Conservation (phyloP, 2,113 vertebrate species). For the Platichthys stellatus region DNA sequence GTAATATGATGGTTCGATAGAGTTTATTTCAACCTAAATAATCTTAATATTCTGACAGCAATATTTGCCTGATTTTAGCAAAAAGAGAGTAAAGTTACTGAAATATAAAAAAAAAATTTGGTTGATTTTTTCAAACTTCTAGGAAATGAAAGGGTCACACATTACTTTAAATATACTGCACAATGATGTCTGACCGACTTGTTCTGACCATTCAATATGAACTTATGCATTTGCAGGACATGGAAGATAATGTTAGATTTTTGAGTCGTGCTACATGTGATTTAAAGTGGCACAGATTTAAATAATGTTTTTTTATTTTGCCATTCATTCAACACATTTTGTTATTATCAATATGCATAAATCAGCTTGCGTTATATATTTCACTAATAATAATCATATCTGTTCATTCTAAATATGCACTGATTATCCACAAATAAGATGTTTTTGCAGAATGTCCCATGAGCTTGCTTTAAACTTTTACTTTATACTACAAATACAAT, state of each 20-base stretch:
- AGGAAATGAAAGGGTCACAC: no score
- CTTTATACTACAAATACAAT: not conserved
- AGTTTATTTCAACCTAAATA: constrained; percentile 5
- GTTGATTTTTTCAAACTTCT: not conserved
- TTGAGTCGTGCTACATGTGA: not conserved
- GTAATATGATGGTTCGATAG: not conserved
- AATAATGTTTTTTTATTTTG: not conserved
- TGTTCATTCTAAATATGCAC: not conserved
- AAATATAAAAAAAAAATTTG: not conserved
- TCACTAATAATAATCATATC: not conserved
- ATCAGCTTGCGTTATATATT: not conserved
- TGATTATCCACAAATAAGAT: not conserved
- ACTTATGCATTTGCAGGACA: not conserved
- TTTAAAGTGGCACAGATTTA: not conserved
- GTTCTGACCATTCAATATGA: not conserved
- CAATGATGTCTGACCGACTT: no score
- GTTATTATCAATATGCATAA: not conserved
- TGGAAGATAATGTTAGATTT: not conserved
- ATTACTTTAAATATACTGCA: no score
- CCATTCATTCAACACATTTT: not conserved
- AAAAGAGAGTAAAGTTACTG: not conserved
- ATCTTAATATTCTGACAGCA: no score
- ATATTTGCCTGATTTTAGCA: not conserved
- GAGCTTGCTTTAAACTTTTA: not conserved
- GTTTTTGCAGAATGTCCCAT: not conserved